These are phyloP conservation scores for Halcyon malimbica DNA, from an alignment of 2,113 vertebrate genomes.

Conservation along the genomic window DNA sequence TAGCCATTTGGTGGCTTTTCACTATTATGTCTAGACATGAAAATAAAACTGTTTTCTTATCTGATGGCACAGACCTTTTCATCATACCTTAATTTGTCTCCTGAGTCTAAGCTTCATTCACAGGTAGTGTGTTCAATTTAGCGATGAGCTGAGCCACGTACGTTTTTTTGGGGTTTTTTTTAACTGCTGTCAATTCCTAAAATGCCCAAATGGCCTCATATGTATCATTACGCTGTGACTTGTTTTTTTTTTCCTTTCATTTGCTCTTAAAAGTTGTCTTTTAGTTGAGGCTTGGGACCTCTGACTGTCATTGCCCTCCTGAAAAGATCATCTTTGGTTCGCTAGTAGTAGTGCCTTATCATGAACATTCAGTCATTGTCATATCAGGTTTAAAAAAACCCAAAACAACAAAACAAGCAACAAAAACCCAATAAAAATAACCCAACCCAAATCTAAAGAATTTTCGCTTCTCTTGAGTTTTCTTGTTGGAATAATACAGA, in stretches of 20 bases:
- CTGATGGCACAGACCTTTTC: background rate
- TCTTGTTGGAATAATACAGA: background rate
- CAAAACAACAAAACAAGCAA: background rate
- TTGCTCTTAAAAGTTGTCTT: background rate
- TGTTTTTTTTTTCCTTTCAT: background rate
- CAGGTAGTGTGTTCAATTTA: background rate
- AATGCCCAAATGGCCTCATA: constrained; percentile 4
- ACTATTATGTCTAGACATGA: background rate
- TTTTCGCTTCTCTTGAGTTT: background rate
- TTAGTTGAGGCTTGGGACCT: background rate
- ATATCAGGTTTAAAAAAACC: background rate
- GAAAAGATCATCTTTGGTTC: background rate
- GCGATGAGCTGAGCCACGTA: background rate
- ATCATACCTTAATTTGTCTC: constrained; percentile 38
- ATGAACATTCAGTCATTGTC: background rate
- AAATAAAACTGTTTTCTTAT: constrained; percentile 15
- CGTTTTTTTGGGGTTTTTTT: background rate
- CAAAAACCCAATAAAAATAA: background rate
- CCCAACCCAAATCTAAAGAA: background rate
- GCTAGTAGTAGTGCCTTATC: background rate
- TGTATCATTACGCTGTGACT: background rate
- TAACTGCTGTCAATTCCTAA: constrained; percentile 25
- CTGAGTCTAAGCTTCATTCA: background rate
- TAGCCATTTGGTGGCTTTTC: background rate
- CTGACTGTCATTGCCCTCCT: background rate